phyloP scores from a whole-genome alignment of 1,140 invertebrate genomes.

The Dendrolimus punctatus region DNA sequence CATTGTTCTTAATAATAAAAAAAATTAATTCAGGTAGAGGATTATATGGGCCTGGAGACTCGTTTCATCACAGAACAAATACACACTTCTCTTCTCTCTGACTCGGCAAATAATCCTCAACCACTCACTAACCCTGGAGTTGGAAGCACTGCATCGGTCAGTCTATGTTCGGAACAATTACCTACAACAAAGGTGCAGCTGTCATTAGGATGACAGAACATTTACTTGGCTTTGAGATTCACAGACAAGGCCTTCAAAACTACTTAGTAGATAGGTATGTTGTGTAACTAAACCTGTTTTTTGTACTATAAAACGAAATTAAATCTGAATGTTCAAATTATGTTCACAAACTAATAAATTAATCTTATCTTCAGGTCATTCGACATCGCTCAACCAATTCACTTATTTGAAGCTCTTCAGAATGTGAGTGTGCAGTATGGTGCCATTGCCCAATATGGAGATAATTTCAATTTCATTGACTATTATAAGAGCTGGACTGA shows the following conservation, averaged over 20 bases:
- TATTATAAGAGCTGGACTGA: constrained; percentile 71
- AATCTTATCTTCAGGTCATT: constrained; percentile 37
- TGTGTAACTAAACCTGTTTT: constrained; percentile 1
- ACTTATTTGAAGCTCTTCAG: constrained; percentile 78
- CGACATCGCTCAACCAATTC: constrained; percentile 74
- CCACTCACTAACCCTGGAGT: constrained; percentile 69
- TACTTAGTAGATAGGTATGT: constrained; percentile 72
- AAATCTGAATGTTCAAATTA: background rate
- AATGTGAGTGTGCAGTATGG: constrained; percentile 47
- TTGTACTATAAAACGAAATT: constrained; percentile 3
- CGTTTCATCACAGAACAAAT: constrained; percentile 77
- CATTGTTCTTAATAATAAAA: background rate
- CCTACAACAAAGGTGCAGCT: constrained; percentile 77
- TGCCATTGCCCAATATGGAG: constrained; percentile 37
- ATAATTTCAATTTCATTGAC: constrained; percentile 43
- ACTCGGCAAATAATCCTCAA: constrained; percentile 77
- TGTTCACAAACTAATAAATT: background rate
- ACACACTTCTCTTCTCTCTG: constrained; percentile 76
- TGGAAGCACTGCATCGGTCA: constrained; percentile 65
- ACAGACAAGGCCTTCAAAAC: constrained; percentile 73
- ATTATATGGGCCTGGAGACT: constrained; percentile 66
- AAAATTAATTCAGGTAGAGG: constrained; percentile 54
- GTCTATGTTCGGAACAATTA: constrained; percentile 74
- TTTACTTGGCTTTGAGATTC: constrained; percentile 76
- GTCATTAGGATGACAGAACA: constrained; percentile 85